Conservation (phyloP, 2,797 vertebrate species). For the Aphelocoma californica region DNA sequence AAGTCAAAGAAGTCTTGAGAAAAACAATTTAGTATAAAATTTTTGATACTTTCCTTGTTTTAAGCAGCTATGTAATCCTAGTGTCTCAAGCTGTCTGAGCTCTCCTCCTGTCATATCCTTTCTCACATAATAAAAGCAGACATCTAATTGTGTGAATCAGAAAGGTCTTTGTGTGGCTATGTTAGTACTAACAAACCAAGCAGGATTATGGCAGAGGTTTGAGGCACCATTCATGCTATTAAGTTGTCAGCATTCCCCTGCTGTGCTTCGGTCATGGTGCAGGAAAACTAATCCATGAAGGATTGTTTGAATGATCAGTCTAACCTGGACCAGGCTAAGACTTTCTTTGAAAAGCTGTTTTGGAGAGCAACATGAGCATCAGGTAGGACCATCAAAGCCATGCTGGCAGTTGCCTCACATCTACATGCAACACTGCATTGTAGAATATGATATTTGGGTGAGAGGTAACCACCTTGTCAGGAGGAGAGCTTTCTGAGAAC, state of each 20-base stretch:
- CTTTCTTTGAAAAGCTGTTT: not conserved
- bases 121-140: not conserved
- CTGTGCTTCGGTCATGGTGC: accelerated
- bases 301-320: not conserved
- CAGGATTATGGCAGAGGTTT: not conserved
- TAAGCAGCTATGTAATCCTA: not conserved
- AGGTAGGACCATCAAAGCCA: not conserved
- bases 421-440: not conserved
- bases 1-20: not conserved
- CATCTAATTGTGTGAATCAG: not conserved
- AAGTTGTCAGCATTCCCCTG: not conserved
- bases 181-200: not conserved
- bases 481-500: not conserved
- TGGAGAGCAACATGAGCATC: not conserved
- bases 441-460: not conserved
- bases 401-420: not conserved
- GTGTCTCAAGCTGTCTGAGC: not conserved
- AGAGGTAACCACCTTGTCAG: not conserved
- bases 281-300: not conserved
- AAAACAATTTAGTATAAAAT: not conserved
- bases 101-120: not conserved
- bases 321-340: not conserved
- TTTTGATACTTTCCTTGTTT: not conserved
- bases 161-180: not conserved
- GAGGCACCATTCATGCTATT: not conserved